Conservation (phyloP, 2,888 invertebrate genomes). For the Harpalus rubripes region DNA sequence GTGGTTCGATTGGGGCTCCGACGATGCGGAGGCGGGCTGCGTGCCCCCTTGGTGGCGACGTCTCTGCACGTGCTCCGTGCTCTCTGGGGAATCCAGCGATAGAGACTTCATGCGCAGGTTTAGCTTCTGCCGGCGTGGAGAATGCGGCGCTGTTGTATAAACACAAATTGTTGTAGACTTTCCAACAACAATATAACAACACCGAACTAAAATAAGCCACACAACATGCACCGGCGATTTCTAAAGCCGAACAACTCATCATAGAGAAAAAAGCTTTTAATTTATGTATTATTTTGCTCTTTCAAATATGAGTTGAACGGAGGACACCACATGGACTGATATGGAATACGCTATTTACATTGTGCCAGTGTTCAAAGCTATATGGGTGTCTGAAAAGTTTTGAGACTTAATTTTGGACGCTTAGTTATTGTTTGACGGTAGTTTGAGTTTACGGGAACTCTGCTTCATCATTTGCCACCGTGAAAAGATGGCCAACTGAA, state of each 20-base stretch:
- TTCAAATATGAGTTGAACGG: not conserved
- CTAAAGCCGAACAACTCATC: not conserved
- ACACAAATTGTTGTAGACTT: not conserved
- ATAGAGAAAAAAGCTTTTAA: too few species aligned
- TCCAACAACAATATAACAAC: not conserved
- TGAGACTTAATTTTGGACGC: too few species aligned
- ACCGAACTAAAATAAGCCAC: conserved; percentile 7
- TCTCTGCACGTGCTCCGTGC: conserved; percentile 89
- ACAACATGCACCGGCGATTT: conserved; percentile 13
- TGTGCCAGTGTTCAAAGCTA: not conserved
- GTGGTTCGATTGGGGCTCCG: conserved; percentile 79
- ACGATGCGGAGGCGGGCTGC: conserved; percentile 72
- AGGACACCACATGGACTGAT: conserved; percentile 11
- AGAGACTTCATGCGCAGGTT: conserved; percentile 99
- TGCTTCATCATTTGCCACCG: too few species aligned
- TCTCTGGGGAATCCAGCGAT: conserved; percentile 97
- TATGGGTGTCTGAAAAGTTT: not conserved
- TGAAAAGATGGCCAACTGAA: too few species aligned
- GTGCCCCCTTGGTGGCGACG: conserved; percentile 80
- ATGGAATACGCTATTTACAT: conserved; percentile 29
- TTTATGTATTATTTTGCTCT: too few species aligned
- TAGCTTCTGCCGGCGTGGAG: conserved; percentile 96
- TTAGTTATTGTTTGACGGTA: too few species aligned
- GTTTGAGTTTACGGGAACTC: too few species aligned
- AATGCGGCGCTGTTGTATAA: conserved; percentile 88